A percentile compares a stretch with the other conserved stretches of the same genome.
phyloP scores from a whole-genome alignment of 2,113 vertebrate genomes.

The Dolichallabes microphthalmus region DNA sequence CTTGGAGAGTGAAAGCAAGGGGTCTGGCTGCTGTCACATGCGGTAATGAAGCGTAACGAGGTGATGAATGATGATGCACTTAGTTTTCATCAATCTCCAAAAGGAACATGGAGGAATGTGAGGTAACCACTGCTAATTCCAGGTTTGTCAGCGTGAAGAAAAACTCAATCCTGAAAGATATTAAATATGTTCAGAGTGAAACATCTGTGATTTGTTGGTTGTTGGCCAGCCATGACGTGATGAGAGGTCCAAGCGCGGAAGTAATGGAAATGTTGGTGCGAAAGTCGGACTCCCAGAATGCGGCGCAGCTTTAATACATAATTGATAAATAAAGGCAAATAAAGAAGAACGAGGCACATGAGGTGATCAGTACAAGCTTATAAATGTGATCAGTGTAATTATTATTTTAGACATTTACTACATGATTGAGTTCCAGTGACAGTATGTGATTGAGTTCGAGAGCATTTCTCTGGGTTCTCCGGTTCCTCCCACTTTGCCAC shows the following conservation, averaged over 20 bases:
- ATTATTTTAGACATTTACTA: neutral
- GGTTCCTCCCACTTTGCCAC: neutral
- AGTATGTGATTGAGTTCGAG: neutral
- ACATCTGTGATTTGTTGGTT: neutral
- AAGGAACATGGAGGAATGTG: slow-evolving; percentile 63
- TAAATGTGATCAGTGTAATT: neutral
- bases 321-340: neutral
- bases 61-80: slow-evolving; percentile 62
- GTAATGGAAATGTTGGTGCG: neutral
- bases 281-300: neutral
- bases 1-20: slow-evolving; percentile 58
- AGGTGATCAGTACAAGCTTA: neutral
- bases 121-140: slow-evolving; percentile 47
- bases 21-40: slow-evolving; percentile 63
- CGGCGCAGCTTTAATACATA: neutral
- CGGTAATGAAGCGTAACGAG: slow-evolving; percentile 71
- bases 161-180: neutral
- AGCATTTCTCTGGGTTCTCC: neutral
- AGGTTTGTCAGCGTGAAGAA: slow-evolving; percentile 51
- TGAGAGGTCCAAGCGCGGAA: neutral
- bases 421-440: neutral
- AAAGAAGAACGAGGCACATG: neutral
- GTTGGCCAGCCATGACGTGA: neutral
- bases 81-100: slow-evolving; percentile 52
- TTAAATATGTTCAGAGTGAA: neutral